These are phyloP conservation scores for Nyctereutes procyonoides DNA, from an alignment of 2,113 vertebrate genomes.

Conservation along the genomic window DNA sequence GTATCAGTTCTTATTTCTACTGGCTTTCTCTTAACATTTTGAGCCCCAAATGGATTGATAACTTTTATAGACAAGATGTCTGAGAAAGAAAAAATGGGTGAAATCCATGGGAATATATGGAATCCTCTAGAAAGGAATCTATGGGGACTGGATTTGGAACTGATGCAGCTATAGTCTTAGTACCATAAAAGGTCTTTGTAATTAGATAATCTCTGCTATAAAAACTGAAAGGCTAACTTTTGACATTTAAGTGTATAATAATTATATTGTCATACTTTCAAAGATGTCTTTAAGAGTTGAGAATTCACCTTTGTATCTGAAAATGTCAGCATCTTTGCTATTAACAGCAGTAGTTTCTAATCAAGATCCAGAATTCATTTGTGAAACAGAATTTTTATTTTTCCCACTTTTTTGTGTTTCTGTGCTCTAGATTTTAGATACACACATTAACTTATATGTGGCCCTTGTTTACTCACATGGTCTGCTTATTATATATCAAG, in stretches of 20 bases:
- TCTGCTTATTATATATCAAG: neutral
- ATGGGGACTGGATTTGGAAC: neutral
- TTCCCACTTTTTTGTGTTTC: neutral
- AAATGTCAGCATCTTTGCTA: constrained; percentile 31
- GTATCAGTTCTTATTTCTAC: neutral
- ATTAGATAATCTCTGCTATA: neutral
- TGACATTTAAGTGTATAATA: constrained; percentile 25
- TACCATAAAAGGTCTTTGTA: neutral
- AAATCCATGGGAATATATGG: neutral
- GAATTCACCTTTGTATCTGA: constrained; percentile 37
- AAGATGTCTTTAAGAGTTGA: neutral
- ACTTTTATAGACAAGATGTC: neutral
- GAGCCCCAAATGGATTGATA: neutral
- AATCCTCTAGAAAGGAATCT: neutral
- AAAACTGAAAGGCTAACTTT: constrained; percentile 35
- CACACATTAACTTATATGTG: neutral
- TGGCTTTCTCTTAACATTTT: neutral
- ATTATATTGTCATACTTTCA: constrained; percentile 30
- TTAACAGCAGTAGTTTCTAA: neutral
- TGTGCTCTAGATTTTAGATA: neutral
- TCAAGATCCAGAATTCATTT: neutral
- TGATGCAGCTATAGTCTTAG: neutral
- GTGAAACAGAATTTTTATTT: constrained; percentile 18
- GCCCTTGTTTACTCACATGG: neutral
- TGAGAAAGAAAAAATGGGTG: neutral